Evolutionary conservation across 2,888 invertebrate species (phyloP), one percentile per base, ranked within the genome.

Genomic region (Pristionchus fissidentatus): DNA sequence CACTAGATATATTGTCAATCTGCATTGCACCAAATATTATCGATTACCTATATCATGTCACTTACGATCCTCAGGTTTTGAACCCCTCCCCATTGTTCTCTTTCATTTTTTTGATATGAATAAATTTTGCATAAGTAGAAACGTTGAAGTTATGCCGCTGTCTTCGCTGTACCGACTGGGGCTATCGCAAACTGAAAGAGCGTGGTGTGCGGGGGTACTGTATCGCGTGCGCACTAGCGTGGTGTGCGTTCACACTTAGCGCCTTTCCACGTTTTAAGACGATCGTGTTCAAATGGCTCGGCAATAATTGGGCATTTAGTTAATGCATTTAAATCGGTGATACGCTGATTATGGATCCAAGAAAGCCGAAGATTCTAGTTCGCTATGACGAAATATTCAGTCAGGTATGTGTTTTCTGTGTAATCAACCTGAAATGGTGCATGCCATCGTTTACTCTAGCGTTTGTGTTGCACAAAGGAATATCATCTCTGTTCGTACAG

Each of bases 361-460:
- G 80, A 5, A 81, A 81, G 46, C 32, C 62, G 32, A 81, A 81
- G 80, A 81, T 81, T 13, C 43, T 81, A 5, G 80, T 81, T 13
- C 60, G 80, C 7, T 81, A 81, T 38, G 80, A 81, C 22, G 80
- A 81, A 10, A 81, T 81, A 29, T 81, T 81, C 80, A 81, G 35
- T 62, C 43, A 62, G 46, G 80, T 81, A 29, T 52, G 4, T 10
- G 15, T 70, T 4, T 1, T 41, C 70, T 70, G 4, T 13, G 29
- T 13, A 13, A 41, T 0, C 22, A 8, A 35, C 0, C 1, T 41
- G 10, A 22, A 10, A 70, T 10, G 19, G n/a, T 13, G 19, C n/a
- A 19, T 1, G 22, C 8, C 38, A 19, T 38, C 10, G 19, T 49
- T 49, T 41, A 3, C 26, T 2, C 70, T 10, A 70, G 10, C n/a